Evolutionary conservation across 2,888 invertebrate genomes (phyloP).

Genomic region (Mystacides longicornis): DNA sequence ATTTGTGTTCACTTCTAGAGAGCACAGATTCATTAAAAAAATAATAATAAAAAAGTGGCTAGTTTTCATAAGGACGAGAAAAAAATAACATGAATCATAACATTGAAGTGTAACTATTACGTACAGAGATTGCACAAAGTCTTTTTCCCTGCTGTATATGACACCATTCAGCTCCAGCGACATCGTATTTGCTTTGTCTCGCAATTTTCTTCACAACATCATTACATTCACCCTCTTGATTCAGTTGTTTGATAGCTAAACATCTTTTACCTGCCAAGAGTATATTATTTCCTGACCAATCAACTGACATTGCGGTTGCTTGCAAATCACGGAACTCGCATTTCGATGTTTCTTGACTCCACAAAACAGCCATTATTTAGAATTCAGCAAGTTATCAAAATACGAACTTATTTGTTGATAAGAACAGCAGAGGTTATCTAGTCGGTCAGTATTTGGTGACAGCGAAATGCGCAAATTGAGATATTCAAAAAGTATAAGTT

Average conservation of each 20-base stretch:
- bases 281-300: constrained; percentile 77
- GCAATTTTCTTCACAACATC: constrained; percentile 70
- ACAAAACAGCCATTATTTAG: constrained; percentile 42
- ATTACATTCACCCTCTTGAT: constrained; percentile 61
- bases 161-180: constrained; percentile 89
- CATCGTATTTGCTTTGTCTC: constrained; percentile 88
- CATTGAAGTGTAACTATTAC: too few species aligned
- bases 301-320: constrained; percentile 90
- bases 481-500: too few species aligned
- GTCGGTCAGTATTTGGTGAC: too few species aligned
- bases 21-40: too few species aligned
- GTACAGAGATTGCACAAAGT: constrained; percentile 82
- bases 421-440: not conserved
- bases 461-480: too few species aligned
- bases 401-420: not conserved
- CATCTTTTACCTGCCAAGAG: constrained; percentile 76
- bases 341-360: constrained; percentile 48
- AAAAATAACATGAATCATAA: too few species aligned
- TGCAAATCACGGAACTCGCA: constrained; percentile 79
- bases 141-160: constrained; percentile 70
- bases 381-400: not conserved
- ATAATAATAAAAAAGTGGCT: too few species aligned
- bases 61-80: too few species aligned
- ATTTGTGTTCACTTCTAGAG: too few species aligned
- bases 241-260: constrained; percentile 67